A percentile compares a stretch with the other conserved stretches of the same genome.
phyloP scores from a whole-genome alignment of 2,888 invertebrate species.

The Drosophila kanekoi region DNA sequence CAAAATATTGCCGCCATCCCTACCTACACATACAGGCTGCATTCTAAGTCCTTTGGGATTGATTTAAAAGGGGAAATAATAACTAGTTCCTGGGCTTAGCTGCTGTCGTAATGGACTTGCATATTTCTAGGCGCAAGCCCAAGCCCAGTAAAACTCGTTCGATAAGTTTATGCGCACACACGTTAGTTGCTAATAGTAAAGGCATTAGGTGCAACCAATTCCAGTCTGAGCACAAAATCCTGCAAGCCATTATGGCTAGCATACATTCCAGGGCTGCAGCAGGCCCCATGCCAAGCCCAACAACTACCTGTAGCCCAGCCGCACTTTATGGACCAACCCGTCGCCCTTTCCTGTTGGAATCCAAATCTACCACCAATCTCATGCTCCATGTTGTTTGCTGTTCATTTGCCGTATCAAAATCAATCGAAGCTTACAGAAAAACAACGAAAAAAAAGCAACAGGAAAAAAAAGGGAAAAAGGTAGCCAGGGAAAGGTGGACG shows the following conservation, averaged over 20 bases:
- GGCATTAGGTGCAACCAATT: constrained; percentile 42
- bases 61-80: too few relatives aligned
- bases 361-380: not conserved
- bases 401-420: constrained; percentile 64
- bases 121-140: too few relatives aligned
- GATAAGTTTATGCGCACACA: too few relatives aligned
- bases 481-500: not conserved
- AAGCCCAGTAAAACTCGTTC: too few relatives aligned
- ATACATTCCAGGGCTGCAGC: constrained; percentile 21
- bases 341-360: not conserved
- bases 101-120: too few relatives aligned
- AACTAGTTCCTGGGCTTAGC: too few relatives aligned
- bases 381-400: constrained; percentile 38
- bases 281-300: not conserved
- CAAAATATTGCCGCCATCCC: too few relatives aligned
- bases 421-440: constrained; percentile 64
- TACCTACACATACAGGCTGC: too few relatives aligned
- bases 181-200: constrained; percentile 49
- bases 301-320: constrained; percentile 51
- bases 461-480: constrained; percentile 4
- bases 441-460: not conserved
- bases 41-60: too few relatives aligned
- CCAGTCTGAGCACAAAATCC: constrained; percentile 6
- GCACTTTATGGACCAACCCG: constrained; percentile 40
- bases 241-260: constrained; percentile 24